A percentile compares a stretch with the other conserved stretches of the same genome.
These are phyloP conservation scores for Parapsyche elsis DNA, from an alignment of 1,140 invertebrate species.

Conservation along the genomic window DNA sequence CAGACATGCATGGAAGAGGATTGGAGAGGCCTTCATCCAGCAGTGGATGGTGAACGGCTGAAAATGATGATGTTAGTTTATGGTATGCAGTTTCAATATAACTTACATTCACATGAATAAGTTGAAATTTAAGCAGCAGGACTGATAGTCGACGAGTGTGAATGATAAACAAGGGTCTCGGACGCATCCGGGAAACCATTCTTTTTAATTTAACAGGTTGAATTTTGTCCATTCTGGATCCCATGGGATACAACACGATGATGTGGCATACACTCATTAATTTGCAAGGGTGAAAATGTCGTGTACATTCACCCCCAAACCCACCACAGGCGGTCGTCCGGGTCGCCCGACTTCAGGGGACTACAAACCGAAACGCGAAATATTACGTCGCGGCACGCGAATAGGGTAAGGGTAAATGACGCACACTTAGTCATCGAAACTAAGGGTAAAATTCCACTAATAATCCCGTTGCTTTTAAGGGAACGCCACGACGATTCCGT, in stretches of 20 bases:
- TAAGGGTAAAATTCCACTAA: background rate
- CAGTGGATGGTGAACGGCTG: no score
- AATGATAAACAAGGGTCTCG: slow-evolving; percentile 3
- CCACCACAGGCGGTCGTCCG: background rate
- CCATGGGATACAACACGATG: slow-evolving; percentile 35
- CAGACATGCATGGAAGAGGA: no score
- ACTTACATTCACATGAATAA: no score
- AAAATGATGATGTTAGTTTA: no score
- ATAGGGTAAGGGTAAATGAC: background rate
- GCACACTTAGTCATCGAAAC: slow-evolving; percentile 17
- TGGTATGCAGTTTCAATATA: no score
- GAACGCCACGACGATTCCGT: no score
- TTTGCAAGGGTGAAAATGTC: slow-evolving; percentile 44
- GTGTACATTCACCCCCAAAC: slow-evolving; percentile 36
- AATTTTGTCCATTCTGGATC: background rate
- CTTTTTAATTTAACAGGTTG: slow-evolving; percentile 22
- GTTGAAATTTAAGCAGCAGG: background rate
- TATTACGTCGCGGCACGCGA: slow-evolving; percentile 48
- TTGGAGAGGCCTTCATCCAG: no score
- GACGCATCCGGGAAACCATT: background rate
- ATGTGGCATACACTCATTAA: slow-evolving; percentile 50
- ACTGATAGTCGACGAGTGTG: slow-evolving; percentile 1
- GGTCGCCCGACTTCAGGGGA: background rate
- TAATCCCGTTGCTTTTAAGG: background rate
- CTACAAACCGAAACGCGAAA: slow-evolving; percentile 14